Conservation (phyloP, 2,113 vertebrate species). For the Epinephelus lanceolatus region DNA sequence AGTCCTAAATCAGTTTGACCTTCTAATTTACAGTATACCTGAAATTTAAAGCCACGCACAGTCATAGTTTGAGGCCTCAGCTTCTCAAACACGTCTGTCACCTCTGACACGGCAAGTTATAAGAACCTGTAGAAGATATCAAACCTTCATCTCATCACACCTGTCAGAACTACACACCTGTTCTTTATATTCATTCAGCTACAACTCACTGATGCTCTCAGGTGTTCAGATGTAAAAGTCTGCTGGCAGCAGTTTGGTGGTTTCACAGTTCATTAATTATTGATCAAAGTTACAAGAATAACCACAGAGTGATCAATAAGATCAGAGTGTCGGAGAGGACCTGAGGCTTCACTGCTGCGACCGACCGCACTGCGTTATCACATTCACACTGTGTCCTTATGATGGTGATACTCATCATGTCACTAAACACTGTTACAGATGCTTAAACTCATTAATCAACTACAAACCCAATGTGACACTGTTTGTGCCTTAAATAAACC, state of each 20-base stretch:
- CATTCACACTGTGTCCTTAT: not conserved
- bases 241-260: not conserved
- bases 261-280: constrained; percentile 48
- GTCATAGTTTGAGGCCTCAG: not conserved
- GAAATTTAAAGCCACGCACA: constrained; percentile 4
- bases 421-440: not conserved
- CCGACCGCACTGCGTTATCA: not conserved
- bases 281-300: constrained; percentile 55
- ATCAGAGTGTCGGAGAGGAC: constrained; percentile 20
- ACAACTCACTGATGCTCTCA: not conserved
- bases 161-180: too few relatives aligned
- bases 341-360: not conserved
- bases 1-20: not conserved
- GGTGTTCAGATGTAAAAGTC: not conserved
- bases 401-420: fast-evolving
- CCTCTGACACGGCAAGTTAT: too few relatives aligned
- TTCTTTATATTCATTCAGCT: not conserved
- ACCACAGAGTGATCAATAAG: constrained; percentile 46
- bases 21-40: not conserved
- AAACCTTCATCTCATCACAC: too few relatives aligned
- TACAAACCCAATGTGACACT: not conserved
- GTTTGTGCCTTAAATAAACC: too few relatives aligned
- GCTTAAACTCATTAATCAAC: not conserved
- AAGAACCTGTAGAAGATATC: too few relatives aligned
- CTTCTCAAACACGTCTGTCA: not conserved